A percentile compares a stretch with the other conserved stretches of the same genome.
These are phyloP conservation scores for Mellilla xanthometata DNA, from an alignment of 2,888 invertebrate species.

Conservation along the genomic window DNA sequence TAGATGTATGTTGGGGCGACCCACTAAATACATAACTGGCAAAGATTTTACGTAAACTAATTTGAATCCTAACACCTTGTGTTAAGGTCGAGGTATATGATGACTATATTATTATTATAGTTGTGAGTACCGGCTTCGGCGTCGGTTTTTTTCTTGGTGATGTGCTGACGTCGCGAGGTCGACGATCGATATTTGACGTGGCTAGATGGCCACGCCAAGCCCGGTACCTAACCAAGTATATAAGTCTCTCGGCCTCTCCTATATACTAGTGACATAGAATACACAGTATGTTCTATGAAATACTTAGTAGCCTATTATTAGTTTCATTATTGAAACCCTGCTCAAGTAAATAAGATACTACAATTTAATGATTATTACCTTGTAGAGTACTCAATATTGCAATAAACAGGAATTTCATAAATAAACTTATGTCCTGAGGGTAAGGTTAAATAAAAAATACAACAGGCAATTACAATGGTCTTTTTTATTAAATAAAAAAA, in stretches of 20 bases:
- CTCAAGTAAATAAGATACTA: no score
- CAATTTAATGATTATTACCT: no score
- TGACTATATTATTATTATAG: background rate
- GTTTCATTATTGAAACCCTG: no score
- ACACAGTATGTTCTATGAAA: background rate
- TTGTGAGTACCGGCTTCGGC: slow-evolving; percentile 6
- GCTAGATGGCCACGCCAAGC: slow-evolving; percentile 22
- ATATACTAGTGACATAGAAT: slow-evolving; percentile 4
- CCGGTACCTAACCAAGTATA: slow-evolving; percentile 1
- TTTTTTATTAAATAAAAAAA: slow-evolving; percentile 79
- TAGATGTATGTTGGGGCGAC: slow-evolving; percentile 3
- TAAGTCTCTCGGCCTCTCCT: slow-evolving; percentile 5
- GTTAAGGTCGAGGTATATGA: background rate
- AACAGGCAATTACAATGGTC: slow-evolving; percentile 62
- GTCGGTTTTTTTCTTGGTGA: slow-evolving; percentile 19
- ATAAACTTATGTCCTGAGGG: no score
- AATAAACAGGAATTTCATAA: no score
- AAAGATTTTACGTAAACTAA: background rate
- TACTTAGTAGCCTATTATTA: no score
- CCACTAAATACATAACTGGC: slow-evolving; percentile 6
- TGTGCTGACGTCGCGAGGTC: slow-evolving; percentile 26
- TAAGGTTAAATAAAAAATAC: slow-evolving; percentile 16
- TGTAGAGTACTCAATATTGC: no score
- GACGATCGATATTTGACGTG: slow-evolving; percentile 34
- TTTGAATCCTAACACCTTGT: background rate